Percentiles rank a stretch among this genome's conserved stretches.
Conservation (phyloP, 2,113 vertebrate genomes). For the Heloderma charlesbogerti region DNA sequence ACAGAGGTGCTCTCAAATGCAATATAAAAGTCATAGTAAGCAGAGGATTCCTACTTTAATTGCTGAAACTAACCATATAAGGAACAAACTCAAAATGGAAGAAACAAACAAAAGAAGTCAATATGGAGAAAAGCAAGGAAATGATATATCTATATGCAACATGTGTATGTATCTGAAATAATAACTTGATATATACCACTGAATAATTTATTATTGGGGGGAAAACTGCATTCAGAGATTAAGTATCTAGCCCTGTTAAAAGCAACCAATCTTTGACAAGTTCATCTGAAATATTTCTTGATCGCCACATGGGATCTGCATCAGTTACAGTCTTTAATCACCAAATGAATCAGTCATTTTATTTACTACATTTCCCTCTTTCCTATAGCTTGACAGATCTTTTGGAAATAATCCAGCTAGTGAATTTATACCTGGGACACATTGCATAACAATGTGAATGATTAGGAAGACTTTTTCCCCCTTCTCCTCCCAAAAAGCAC, state of each 20-base stretch:
- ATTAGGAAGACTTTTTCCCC: slow-evolving; percentile 26
- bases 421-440: not conserved
- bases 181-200: not conserved
- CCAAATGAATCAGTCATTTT: slow-evolving; percentile 4
- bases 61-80: slow-evolving; percentile 12
- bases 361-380: slow-evolving; percentile 26
- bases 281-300: slow-evolving; percentile 38
- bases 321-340: slow-evolving; percentile 36
- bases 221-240: not conserved
- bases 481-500: slow-evolving; percentile 17
- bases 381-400: not conserved
- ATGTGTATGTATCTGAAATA: slow-evolving; percentile 19
- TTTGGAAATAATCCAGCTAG: accelerated
- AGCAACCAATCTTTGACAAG: not conserved
- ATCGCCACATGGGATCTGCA: slow-evolving; percentile 7
- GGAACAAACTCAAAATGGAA: slow-evolving; percentile 7
- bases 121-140: slow-evolving; percentile 9
- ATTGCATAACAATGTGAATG: slow-evolving; percentile 30
- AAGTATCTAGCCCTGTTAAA: not conserved
- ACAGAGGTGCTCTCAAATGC: slow-evolving; percentile 35
- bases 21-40: slow-evolving; percentile 21
- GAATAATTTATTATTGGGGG: not conserved
- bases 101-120: not conserved
- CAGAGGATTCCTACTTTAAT: not conserved
- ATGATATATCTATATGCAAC: not conserved